These are phyloP conservation scores for Bradypus variegatus DNA, from an alignment of 2,797 vertebrate species.

Conservation along the genomic window DNA sequence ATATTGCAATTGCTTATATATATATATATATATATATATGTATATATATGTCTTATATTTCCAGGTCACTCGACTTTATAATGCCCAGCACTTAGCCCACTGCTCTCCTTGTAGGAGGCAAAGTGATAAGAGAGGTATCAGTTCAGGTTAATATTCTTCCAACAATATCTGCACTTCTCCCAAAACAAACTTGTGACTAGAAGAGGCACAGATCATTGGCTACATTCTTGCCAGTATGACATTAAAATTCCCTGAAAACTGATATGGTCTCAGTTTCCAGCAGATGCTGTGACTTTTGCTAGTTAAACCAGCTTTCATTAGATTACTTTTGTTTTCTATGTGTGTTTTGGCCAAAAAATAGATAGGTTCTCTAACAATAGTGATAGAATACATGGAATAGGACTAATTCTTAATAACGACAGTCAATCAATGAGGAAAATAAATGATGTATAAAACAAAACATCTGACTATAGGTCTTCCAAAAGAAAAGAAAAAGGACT, in stretches of 20 bases:
- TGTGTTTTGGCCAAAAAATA: slow-evolving; percentile 36
- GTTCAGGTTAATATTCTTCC: slow-evolving; percentile 31
- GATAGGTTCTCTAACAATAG: slow-evolving; percentile 3
- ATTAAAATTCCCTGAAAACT: slow-evolving; percentile 31
- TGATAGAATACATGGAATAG: neutral
- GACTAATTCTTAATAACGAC: slow-evolving; percentile 11
- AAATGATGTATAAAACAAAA: slow-evolving; percentile 33
- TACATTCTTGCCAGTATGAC: slow-evolving; percentile 16
- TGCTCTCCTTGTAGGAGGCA: neutral
- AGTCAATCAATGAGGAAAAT: slow-evolving; percentile 28
- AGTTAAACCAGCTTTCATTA: slow-evolving; percentile 40
- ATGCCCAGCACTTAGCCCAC: neutral
- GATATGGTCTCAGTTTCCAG: slow-evolving; percentile 17
- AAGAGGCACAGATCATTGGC: slow-evolving; percentile 12
- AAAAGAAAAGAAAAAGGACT: slow-evolving; percentile 52
- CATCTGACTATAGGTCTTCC: slow-evolving; percentile 18
- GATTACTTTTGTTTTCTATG: neutral
- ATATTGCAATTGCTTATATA: neutral
- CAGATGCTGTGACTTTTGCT: slow-evolving; percentile 29
- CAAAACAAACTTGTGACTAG: slow-evolving; percentile 42
- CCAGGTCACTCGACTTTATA: slow-evolving; percentile 4
- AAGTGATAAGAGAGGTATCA: slow-evolving; percentile 7
- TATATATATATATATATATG: neutral
- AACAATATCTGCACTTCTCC: neutral
- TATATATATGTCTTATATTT: neutral